Percentiles rank a stretch among this genome's conserved stretches.
Conservation (phyloP, 2,113 vertebrate species). For the Lamprotornis superbus region DNA sequence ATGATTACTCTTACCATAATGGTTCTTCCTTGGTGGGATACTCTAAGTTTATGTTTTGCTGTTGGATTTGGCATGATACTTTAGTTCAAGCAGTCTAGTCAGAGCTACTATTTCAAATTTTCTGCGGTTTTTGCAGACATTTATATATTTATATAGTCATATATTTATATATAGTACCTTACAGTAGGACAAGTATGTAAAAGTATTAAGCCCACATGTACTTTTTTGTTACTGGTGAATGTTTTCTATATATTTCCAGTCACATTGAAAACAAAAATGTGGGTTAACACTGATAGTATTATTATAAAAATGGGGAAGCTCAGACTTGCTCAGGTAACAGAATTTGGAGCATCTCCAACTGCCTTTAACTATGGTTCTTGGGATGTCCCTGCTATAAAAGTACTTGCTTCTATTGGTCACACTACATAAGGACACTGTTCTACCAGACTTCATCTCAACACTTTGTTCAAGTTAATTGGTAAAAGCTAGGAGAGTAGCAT, state of each 20-base stretch:
- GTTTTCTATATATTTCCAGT: neutral
- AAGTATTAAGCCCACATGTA: neutral
- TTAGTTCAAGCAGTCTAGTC: neutral
- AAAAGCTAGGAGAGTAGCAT: neutral
- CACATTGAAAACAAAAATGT: neutral
- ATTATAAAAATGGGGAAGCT: neutral
- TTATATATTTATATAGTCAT: neutral
- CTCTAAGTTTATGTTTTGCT: constrained; percentile 1
- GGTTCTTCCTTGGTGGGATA: constrained; percentile 34
- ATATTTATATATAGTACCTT: neutral
- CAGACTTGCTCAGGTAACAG: neutral
- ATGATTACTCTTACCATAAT: constrained; percentile 8
- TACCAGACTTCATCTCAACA: neutral
- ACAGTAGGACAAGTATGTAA: neutral
- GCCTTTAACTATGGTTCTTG: neutral
- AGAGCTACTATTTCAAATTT: neutral
- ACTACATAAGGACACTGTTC: neutral
- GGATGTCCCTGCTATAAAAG: neutral
- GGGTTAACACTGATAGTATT: neutral
- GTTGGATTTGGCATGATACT: neutral
- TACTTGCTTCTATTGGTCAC: neutral
- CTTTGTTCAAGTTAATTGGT: neutral
- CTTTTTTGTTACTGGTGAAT: neutral
- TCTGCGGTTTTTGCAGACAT: neutral
- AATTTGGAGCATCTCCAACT: neutral